phyloP scores from a whole-genome alignment of 2,797 vertebrate species.

The Pygocentrus nattereri region DNA sequence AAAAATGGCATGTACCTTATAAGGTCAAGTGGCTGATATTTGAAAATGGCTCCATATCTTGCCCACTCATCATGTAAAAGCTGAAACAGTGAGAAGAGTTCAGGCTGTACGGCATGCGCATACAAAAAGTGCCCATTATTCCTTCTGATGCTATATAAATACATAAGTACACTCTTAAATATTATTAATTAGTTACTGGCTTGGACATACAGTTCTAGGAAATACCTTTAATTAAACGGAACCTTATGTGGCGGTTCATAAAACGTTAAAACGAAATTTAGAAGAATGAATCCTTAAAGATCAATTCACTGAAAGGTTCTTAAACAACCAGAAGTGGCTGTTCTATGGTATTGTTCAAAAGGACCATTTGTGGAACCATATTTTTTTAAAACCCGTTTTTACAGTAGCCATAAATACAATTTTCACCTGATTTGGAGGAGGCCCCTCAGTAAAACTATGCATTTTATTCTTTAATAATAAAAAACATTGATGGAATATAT shows the following conservation, averaged over 20 bases:
- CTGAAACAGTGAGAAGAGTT: constrained; percentile 70
- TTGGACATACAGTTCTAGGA: not conserved
- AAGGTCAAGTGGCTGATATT: constrained; percentile 96
- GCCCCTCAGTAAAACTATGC: too few species aligned
- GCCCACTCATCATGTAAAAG: constrained; percentile 95
- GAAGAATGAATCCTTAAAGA: too few species aligned
- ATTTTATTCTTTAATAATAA: too few species aligned
- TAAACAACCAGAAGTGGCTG: too few species aligned
- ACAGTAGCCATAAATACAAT: too few species aligned
- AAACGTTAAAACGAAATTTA: not conserved
- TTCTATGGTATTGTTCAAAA: not conserved
- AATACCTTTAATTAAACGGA: not conserved
- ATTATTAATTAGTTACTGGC: not conserved
- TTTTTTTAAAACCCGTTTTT: not conserved
- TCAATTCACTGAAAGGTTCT: too few species aligned
- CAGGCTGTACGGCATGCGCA: not conserved
- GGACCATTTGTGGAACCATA: not conserved
- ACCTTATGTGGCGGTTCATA: not conserved
- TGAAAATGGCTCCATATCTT: constrained; percentile 94
- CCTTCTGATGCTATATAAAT: too few species aligned
- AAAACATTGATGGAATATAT: too few species aligned
- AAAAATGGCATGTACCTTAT: constrained; percentile 85
- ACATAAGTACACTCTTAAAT: not conserved
- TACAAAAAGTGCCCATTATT: not conserved
- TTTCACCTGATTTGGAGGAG: too few species aligned